A percentile compares a stretch with the other conserved stretches of the same genome.
These are phyloP conservation scores for Aptenodytes forsteri DNA, from an alignment of 2,113 vertebrate genomes.

Conservation along the genomic window DNA sequence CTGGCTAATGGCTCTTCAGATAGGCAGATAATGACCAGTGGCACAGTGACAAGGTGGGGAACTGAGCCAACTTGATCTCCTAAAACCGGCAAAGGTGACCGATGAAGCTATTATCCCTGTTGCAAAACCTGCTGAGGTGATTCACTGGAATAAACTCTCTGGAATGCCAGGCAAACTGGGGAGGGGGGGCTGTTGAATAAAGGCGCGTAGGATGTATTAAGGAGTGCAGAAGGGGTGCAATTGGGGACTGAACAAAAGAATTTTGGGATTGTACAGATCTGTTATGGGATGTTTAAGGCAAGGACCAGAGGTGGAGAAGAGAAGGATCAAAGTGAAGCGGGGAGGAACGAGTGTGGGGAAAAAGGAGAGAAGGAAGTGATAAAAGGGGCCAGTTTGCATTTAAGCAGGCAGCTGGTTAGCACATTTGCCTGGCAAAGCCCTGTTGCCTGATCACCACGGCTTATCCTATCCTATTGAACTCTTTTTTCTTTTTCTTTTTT, in stretches of 20 bases:
- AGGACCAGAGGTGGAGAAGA: not conserved
- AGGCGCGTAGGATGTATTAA: not conserved
- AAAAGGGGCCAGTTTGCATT: not conserved
- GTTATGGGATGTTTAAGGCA: not conserved
- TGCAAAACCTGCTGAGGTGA: not conserved
- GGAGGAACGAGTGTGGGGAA: not conserved
- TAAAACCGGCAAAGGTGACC: not conserved
- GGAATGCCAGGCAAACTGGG: not conserved
- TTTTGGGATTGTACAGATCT: not conserved
- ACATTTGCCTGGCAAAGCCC: not conserved
- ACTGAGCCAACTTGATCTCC: not conserved
- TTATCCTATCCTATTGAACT: not conserved
- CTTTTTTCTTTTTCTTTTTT: not conserved
- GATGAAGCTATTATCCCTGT: not conserved
- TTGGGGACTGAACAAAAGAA: not conserved
- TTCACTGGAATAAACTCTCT: not conserved
- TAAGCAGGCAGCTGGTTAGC: not conserved
- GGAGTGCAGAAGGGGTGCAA: not conserved
- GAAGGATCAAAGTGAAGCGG: not conserved
- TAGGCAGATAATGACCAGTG: not conserved
- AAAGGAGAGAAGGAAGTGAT: not conserved
- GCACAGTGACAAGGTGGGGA: not conserved
- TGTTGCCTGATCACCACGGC: not conserved
- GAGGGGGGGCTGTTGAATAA: not conserved
- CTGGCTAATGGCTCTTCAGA: not conserved